Conservation (phyloP, 2,113 vertebrate species). For the Albula glossodonta region DNA sequence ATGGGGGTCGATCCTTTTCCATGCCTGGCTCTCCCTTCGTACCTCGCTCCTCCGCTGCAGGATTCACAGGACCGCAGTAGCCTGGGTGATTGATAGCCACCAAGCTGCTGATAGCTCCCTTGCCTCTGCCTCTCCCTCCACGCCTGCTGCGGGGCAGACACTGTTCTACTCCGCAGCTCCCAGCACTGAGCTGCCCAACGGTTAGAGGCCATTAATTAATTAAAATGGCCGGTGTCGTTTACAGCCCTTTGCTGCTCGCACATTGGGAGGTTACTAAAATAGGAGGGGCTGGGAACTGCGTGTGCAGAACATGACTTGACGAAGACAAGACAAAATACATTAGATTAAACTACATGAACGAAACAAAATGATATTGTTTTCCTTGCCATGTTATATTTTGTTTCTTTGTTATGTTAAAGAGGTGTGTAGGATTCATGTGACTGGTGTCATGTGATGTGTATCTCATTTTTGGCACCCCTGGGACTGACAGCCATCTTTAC, state of each 20-base stretch:
- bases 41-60: conserved; percentile 48
- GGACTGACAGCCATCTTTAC: too few relatives aligned
- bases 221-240: conserved; percentile 73
- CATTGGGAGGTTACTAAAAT: conserved; percentile 46
- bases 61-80: conserved; percentile 59
- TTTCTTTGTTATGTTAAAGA: background rate
- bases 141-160: background rate
- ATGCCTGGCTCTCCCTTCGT: conserved; percentile 49
- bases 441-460: too few relatives aligned
- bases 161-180: background rate
- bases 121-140: conserved; percentile 38
- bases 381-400: background rate
- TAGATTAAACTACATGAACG: background rate
- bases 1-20: conserved; percentile 59
- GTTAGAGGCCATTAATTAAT: conserved; percentile 75
- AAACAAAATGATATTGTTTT: background rate
- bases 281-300: conserved; percentile 45
- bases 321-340: background rate
- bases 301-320: background rate
- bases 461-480: too few relatives aligned
- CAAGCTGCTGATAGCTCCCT: conserved; percentile 37
- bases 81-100: conserved; percentile 62
- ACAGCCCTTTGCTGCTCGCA: conserved; percentile 56
- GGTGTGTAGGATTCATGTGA: background rate
- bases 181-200: conserved; percentile 43